A percentile compares a stretch with the other conserved stretches of the same genome.
phyloP scores from a whole-genome alignment of 1,140 invertebrate species.

The Heliconius eleuchia region DNA sequence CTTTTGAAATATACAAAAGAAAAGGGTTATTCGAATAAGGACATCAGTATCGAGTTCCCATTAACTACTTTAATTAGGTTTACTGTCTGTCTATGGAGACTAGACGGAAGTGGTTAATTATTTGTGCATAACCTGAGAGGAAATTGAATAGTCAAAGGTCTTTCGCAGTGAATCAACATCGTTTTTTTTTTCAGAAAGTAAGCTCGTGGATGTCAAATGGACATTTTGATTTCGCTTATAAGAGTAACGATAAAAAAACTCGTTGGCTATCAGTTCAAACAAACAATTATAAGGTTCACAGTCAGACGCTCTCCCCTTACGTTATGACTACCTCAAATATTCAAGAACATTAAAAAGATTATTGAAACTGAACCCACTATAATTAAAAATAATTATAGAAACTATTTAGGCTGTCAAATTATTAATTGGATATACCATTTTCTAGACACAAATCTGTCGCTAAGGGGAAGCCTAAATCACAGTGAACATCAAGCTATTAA shows the following conservation, averaged over 20 bases:
- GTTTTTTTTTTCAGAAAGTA: background rate
- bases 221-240: too few species aligned
- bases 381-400: background rate
- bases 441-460: conserved; percentile 8
- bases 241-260: too few species aligned
- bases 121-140: conserved; percentile 14
- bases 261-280: too few species aligned
- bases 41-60: conserved; percentile 23
- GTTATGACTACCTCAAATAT: too few species aligned
- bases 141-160: conserved; percentile 22
- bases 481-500: conserved; percentile 12
- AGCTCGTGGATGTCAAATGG: too few species aligned
- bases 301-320: too few species aligned
- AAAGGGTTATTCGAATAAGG: conserved; percentile 13
- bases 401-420: background rate
- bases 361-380: background rate
- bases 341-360: too few species aligned
- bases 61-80: conserved; percentile 23
- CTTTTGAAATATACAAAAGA: conserved; percentile 5
- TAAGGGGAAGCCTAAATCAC: background rate
- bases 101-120: conserved; percentile 21
- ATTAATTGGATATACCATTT: background rate
- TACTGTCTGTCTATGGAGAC: conserved; percentile 20
- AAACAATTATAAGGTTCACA: too few species aligned
- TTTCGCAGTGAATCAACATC: background rate